A percentile compares a stretch with the other conserved stretches of the same genome.
Conservation (phyloP, 2,113 vertebrate genomes). For the Gasterosteus nipponicus region DNA sequence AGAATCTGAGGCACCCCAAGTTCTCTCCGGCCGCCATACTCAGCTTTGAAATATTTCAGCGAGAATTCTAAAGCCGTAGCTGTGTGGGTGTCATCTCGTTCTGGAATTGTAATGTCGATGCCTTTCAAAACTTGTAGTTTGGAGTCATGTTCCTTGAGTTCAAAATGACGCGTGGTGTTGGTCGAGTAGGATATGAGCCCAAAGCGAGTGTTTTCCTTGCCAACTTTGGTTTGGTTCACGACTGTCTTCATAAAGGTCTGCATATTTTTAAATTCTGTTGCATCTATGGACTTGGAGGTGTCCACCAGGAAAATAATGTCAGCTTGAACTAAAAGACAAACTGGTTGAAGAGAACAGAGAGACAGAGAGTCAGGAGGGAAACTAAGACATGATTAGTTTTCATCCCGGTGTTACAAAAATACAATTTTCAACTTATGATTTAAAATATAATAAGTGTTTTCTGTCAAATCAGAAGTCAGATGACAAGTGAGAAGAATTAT, state of each 20-base stretch:
- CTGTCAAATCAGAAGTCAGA: too few relatives aligned
- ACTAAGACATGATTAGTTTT: neutral
- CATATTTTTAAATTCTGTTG: slow-evolving; percentile 59
- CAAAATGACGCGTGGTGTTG: slow-evolving; percentile 54
- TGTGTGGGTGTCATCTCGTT: slow-evolving; percentile 68
- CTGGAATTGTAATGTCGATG: slow-evolving; percentile 49
- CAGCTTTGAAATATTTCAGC: slow-evolving; percentile 64
- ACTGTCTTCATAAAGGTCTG: slow-evolving; percentile 78
- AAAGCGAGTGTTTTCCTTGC: slow-evolving; percentile 74
- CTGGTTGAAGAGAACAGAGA: slow-evolving; percentile 55
- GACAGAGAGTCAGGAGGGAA: neutral
- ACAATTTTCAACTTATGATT: neutral
- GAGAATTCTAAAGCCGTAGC: slow-evolving; percentile 75
- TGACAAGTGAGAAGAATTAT: neutral
- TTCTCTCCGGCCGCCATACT: slow-evolving; percentile 70
- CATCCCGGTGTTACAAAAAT: neutral
- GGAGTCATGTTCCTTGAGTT: slow-evolving; percentile 62
- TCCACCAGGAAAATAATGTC: slow-evolving; percentile 87
- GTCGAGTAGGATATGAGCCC: slow-evolving; percentile 78
- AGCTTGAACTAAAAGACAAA: slow-evolving; percentile 78
- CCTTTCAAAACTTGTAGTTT: slow-evolving; percentile 69
- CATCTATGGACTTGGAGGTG: slow-evolving; percentile 76
- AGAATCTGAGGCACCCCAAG: slow-evolving; percentile 76
- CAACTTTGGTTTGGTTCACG: slow-evolving; percentile 80
- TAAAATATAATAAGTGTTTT: neutral